These are phyloP conservation scores for Dunckerocampus dactyliophorus DNA, from an alignment of 2,113 vertebrate species.

Conservation along the genomic window DNA sequence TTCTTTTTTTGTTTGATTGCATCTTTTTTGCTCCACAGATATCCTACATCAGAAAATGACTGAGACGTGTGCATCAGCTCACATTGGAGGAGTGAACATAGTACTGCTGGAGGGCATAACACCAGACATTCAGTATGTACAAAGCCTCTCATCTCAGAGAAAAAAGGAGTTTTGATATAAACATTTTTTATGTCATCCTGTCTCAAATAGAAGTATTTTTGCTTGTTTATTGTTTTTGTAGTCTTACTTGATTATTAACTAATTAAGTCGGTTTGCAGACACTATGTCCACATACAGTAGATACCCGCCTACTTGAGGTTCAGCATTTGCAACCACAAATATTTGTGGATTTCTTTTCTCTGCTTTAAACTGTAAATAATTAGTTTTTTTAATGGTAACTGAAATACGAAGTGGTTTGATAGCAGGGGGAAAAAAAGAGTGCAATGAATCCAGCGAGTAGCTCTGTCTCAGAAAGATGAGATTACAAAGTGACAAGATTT, in stretches of 20 bases:
- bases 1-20: background rate
- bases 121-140: constrained; percentile 95
- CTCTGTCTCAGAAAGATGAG: too few species aligned
- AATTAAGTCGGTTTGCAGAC: background rate
- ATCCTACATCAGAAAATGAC: constrained; percentile 98
- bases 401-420: too few species aligned
- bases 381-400: too few species aligned
- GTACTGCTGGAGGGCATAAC: constrained; percentile 95
- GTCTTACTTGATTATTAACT: background rate
- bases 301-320: too few species aligned
- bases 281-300: background rate
- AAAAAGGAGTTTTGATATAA: background rate
- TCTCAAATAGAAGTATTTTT: background rate
- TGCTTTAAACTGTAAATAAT: too few species aligned
- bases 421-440: too few species aligned
- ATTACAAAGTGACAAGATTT: too few species aligned
- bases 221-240: background rate
- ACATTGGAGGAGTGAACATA: constrained; percentile 96
- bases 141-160: background rate
- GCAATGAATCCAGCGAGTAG: too few species aligned
- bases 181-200: background rate
- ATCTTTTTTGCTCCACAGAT: constrained; percentile 68
- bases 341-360: too few species aligned
- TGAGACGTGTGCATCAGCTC: constrained; percentile 93
- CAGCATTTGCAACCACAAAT: too few species aligned